Evolutionary conservation across 2,888 invertebrate species (phyloP).

Genomic region (Catocala sponsa): DNA sequence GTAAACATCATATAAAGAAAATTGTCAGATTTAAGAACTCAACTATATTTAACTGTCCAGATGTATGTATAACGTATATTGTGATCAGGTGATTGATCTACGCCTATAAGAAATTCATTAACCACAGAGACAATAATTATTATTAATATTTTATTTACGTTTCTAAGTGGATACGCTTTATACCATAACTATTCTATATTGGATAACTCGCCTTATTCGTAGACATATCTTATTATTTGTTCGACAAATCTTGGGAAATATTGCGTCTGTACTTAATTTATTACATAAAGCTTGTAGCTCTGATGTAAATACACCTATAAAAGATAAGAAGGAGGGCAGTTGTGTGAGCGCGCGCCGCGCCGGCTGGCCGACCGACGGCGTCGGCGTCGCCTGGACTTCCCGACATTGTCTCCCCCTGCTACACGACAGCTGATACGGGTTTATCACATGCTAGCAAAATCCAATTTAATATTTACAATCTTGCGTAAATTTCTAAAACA

Average conservation of each 20-base stretch:
- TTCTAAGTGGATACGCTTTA: no score
- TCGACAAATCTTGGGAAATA: background rate
- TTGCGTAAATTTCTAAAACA: background rate
- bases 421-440: conserved; percentile 40
- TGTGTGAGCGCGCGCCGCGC: conserved; percentile 48
- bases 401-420: conserved; percentile 25
- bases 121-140: no score
- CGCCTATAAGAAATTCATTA: no score
- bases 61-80: no score
- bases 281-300: background rate
- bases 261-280: background rate
- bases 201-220: no score
- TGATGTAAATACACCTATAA: conserved; percentile 10
- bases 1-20: no score
- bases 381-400: conserved; percentile 46
- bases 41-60: no score
- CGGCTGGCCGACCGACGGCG: conserved; percentile 40
- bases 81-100: no score
- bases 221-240: no score
- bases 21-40: no score
- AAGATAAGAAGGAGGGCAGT: conserved; percentile 15
- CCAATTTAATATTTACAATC: background rate
- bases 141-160: no score
- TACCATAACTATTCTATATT: no score
- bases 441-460: conserved; percentile 46